Evolutionary conservation across 2,113 vertebrate species (phyloP).

Genomic region (Cariama cristata): DNA sequence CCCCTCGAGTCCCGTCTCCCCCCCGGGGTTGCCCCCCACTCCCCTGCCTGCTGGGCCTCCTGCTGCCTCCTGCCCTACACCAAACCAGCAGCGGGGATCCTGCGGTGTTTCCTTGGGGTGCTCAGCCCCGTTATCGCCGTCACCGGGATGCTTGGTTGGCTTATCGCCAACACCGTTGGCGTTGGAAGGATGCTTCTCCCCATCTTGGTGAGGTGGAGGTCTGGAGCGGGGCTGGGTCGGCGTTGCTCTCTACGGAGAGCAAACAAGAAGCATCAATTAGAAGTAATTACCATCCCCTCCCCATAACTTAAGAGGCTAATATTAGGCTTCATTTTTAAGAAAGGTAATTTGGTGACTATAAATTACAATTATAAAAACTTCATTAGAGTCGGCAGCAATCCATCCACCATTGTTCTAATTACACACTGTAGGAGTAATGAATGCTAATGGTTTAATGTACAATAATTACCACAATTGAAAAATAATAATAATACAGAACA

Average conservation of each 20-base stretch:
- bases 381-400: slow-evolving; percentile 82
- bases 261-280: slow-evolving; percentile 81
- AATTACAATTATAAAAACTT: slow-evolving; percentile 87
- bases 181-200: not conserved
- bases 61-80: not conserved
- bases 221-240: not conserved
- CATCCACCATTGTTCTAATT: slow-evolving; percentile 82
- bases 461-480: slow-evolving; percentile 81
- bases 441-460: slow-evolving; percentile 83
- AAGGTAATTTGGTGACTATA: slow-evolving; percentile 81
- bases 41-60: not conserved
- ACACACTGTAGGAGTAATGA: slow-evolving; percentile 83
- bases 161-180: too few species aligned
- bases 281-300: slow-evolving; percentile 75
- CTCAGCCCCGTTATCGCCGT: fast-evolving
- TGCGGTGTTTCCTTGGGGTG: fast-evolving
- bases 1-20: not conserved
- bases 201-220: not conserved
- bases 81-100: not conserved
- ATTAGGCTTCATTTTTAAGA: slow-evolving; percentile 78
- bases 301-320: slow-evolving; percentile 76
- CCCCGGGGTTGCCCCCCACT: fast-evolving
- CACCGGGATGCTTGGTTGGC: not conserved
- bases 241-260: not conserved
- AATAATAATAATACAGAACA: slow-evolving; percentile 79